phyloP scores from a whole-genome alignment of 2,888 invertebrate genomes.

The Metopia argyrocephala region DNA sequence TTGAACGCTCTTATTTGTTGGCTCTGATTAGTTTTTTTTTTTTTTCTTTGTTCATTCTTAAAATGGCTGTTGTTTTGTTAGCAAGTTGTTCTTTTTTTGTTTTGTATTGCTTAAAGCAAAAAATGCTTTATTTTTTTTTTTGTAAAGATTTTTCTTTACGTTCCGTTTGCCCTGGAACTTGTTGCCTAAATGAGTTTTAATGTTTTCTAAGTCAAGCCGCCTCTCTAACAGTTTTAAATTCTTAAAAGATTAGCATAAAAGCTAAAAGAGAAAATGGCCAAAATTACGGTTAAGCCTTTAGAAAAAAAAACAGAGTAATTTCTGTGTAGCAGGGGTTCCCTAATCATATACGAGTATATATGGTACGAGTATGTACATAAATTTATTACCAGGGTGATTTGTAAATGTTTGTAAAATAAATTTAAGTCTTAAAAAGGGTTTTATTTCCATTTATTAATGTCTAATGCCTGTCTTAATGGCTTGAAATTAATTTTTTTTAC shows the following conservation, averaged over 20 bases:
- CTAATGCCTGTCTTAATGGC: background rate
- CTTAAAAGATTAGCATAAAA: background rate
- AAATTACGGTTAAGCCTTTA: background rate
- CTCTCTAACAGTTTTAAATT: background rate
- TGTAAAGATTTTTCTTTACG: background rate
- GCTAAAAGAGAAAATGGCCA: background rate
- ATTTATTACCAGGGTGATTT: too few species aligned
- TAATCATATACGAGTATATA: too few species aligned
- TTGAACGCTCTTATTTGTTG: background rate
- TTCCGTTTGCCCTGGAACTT: background rate
- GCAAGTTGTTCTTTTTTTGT: background rate
- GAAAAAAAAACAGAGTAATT: background rate
- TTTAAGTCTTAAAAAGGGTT: background rate
- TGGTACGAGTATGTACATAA: too few species aligned
- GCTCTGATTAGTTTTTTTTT: background rate
- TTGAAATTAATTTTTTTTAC: background rate
- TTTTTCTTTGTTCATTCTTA: background rate
- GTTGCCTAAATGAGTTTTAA: slow-evolving; percentile 20
- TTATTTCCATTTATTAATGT: background rate
- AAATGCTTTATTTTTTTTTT: background rate
- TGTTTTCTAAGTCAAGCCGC: background rate
- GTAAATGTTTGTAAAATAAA: background rate
- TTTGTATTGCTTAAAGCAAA: background rate
- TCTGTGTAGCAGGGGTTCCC: background rate
- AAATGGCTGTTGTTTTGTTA: background rate